phyloP scores from a whole-genome alignment of 2,113 vertebrate species.

The Rhinoderma darwinii region DNA sequence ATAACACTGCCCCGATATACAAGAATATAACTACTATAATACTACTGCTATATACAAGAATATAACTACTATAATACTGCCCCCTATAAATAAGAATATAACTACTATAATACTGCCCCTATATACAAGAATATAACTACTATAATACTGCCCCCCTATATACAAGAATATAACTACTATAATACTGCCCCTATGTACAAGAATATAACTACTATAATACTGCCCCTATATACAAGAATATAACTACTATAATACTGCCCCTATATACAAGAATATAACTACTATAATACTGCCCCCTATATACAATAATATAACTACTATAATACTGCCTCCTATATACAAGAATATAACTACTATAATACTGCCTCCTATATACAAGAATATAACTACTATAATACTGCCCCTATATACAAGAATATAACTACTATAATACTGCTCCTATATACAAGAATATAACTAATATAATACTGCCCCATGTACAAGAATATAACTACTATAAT shows the following conservation, averaged over 20 bases:
- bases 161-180: neutral
- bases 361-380: constrained; percentile 5
- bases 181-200: neutral
- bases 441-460: neutral
- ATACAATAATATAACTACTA: neutral
- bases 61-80: constrained; percentile 16
- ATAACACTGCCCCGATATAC: neutral
- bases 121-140: constrained; percentile 9
- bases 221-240: too few relatives aligned
- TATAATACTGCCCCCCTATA: neutral
- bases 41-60: neutral
- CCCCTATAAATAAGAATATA: neutral
- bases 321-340: neutral
- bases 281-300: neutral
- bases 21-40: neutral
- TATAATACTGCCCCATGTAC: neutral
- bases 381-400: constrained; percentile 17
- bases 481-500: constrained; percentile 9
- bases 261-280: constrained; percentile 3
- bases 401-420: constrained; percentile 9
- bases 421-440: constrained; percentile 7
- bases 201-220: too few relatives aligned
- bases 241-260: neutral
- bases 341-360: constrained; percentile 6
- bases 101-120: neutral